phyloP scores from a whole-genome alignment of 2,113 vertebrate species.

The Phrynocephalus versicolor region DNA sequence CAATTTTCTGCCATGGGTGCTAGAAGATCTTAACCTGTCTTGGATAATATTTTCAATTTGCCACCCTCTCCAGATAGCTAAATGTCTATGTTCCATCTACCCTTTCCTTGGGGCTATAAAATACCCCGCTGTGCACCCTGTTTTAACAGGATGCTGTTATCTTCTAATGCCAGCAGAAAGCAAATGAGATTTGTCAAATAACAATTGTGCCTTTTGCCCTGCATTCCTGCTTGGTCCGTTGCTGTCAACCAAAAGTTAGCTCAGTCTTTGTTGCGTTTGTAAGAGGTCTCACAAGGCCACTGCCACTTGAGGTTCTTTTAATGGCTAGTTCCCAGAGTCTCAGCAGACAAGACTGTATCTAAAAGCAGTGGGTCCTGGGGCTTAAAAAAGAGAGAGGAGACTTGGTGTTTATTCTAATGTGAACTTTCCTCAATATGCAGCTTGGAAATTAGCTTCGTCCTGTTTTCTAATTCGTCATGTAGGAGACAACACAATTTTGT shows the following conservation, averaged over 20 bases:
- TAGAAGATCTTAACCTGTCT: no score
- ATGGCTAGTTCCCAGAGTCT: not conserved
- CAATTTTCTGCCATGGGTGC: not conserved
- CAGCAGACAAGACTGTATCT: no score
- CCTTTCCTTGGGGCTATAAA: not conserved
- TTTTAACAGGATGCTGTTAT: not conserved
- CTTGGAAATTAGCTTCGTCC: no score
- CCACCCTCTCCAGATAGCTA: not conserved
- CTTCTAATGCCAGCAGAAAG: slow-evolving; percentile 50
- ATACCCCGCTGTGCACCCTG: slow-evolving; percentile 31
- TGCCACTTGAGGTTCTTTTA: not conserved
- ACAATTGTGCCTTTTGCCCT: slow-evolving; percentile 55
- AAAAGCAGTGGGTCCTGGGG: no score
- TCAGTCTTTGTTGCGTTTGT: slow-evolving; percentile 33
- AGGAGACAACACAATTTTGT: no score
- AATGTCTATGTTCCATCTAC: not conserved
- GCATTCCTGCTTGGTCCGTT: slow-evolving; percentile 50
- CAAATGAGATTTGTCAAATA: slow-evolving; percentile 61
- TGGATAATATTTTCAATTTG: not conserved
- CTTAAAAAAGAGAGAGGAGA: no score
- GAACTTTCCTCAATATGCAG: no score
- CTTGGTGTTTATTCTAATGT: no score
- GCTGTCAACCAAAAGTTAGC: slow-evolving; percentile 42
- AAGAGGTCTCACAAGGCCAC: slow-evolving; percentile 34
- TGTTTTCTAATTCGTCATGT: no score